Evolutionary conservation across 2,113 vertebrate species (phyloP).

Genomic region (Caranx ignobilis): DNA sequence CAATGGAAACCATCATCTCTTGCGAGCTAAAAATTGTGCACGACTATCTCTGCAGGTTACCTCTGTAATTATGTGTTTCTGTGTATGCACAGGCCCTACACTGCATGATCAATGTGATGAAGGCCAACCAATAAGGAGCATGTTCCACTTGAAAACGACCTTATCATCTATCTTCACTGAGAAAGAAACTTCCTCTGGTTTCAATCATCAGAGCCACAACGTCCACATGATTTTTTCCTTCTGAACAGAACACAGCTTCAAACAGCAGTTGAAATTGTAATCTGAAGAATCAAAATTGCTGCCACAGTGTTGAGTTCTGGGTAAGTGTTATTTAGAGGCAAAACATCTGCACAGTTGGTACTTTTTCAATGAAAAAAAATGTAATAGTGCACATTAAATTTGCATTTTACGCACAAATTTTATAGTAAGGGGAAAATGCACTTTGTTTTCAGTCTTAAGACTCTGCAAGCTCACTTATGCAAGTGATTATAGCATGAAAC

Average conservation of each 20-base stretch:
- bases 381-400: too few relatives aligned
- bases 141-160: slow-evolving; percentile 1
- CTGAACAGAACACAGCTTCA: neutral
- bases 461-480: too few relatives aligned
- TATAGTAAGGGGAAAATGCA: too few relatives aligned
- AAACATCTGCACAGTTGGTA: neutral
- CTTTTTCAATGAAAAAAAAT: neutral
- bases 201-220: neutral
- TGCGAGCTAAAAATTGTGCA: slow-evolving; percentile 26
- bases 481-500: neutral
- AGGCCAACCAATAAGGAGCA: slow-evolving; percentile 1
- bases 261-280: neutral
- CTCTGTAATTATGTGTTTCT: slow-evolving; percentile 28
- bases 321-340: neutral
- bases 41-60: neutral
- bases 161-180: neutral
- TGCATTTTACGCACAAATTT: too few relatives aligned
- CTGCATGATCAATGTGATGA: neutral
- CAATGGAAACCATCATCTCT: slow-evolving; percentile 8
- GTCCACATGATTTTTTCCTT: neutral
- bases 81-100: neutral
- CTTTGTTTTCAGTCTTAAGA: too few relatives aligned
- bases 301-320: neutral
- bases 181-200: fast-evolving
- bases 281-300: too few relatives aligned